Evolutionary conservation across 2,113 vertebrate genomes (phyloP), one percentile per base, ranked within the genome.

Genomic region (Cololabis saira): DNA sequence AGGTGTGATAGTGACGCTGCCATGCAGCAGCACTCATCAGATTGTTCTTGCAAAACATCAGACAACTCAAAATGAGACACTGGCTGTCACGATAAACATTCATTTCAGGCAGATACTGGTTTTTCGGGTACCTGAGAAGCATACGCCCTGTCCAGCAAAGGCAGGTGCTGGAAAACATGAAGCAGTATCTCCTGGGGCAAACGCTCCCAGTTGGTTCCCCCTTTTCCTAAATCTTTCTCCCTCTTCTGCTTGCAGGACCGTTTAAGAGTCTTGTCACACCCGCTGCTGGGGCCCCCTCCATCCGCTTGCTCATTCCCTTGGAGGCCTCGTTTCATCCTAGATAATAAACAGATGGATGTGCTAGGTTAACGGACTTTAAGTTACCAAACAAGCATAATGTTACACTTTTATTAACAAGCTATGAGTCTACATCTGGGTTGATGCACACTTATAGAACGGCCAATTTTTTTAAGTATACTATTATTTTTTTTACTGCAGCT

Each of bases 121-220:
- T 5, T 55, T 30, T 1, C 1, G 3, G 37, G 43, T 83, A 90
- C 89, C 92, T 97, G 96, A 0, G 96, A 97, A 2, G 97, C 96
- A 24, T 93, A 95, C 43, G 96, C 96, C 44, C 96, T 91, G 76
- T 98, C 96, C 79, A 98, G 92, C 33, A 99, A 94, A 51, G 97
- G 96, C 78, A 99, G 86, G 82, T 95, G 95, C 90, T 97, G 95
- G 67, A 98, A 98, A 45, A 98, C 85, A 51, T 96, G 95, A 24
- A 98, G 93, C 77, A 99, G 89, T 40, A 98, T 92, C 80, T 99
- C 97, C 76, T 95, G 96, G 15, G 97, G 95, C 18, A 99, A 89
- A 84, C 92, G 90, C 0, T 94, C 94, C 96, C 97, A 99, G 52
- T 90, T 16, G 65, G 19, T 47, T 51, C 58, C 82, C 37, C 90